Evolutionary conservation across 2,888 invertebrate genomes (phyloP).

Genomic region (Pelosia muscerda): DNA sequence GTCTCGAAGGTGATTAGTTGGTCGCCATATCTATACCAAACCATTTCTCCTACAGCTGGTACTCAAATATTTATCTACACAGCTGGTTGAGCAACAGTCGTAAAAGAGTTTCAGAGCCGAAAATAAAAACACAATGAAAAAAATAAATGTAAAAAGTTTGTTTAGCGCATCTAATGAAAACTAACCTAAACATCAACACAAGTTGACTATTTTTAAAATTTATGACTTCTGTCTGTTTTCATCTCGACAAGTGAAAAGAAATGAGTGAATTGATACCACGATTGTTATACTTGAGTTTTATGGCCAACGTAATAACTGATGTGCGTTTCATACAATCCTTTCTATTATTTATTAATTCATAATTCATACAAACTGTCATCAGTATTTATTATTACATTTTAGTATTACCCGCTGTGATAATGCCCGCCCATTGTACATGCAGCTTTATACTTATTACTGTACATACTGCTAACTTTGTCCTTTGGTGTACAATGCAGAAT

Average conservation of each 20-base stretch:
- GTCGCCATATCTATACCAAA: no score
- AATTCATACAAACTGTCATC: background rate
- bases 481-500: no score
- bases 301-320: background rate
- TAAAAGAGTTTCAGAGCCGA: background rate
- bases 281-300: background rate
- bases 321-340: background rate
- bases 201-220: constrained; percentile 4
- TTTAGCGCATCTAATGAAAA: background rate
- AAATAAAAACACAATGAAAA: background rate
- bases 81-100: background rate
- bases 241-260: background rate
- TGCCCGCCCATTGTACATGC: no score
- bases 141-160: background rate
- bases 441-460: no score
- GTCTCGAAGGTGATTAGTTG: no score
- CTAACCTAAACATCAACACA: background rate
- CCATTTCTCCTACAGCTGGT: no score
- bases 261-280: background rate
- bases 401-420: no score
- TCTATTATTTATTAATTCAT: background rate
- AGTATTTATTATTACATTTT: no score
- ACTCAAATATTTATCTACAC: background rate
- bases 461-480: no score
- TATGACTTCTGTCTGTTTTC: background rate